Conservation (phyloP, 2,113 vertebrate species). For the Oceanites oceanicus region DNA sequence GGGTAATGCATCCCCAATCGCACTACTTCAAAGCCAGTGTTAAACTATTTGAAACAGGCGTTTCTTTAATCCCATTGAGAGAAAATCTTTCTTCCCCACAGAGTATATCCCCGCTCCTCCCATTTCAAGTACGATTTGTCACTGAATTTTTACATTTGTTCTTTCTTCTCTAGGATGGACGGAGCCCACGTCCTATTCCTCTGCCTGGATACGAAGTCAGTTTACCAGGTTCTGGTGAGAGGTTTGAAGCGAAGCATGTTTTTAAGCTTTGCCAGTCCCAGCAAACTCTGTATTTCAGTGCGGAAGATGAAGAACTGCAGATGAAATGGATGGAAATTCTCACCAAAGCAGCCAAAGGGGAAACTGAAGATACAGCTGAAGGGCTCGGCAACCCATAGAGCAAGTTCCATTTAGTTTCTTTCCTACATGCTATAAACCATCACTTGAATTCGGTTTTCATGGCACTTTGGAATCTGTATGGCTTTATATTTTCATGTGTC, state of each 20-base stretch:
- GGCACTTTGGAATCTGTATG: constrained; percentile 82
- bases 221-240: constrained; percentile 66
- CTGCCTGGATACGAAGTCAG: constrained; percentile 82
- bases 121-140: fast-evolving
- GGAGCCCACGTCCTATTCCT: constrained; percentile 69
- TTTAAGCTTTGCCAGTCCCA: constrained; percentile 83
- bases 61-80: background rate
- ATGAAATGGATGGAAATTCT: constrained; percentile 84
- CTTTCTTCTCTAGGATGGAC: constrained; percentile 74
- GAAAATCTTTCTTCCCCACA: background rate
- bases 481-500: constrained; percentile 70
- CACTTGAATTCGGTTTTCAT: constrained; percentile 85
- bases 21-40: background rate
- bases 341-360: constrained; percentile 73
- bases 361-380: constrained; percentile 59
- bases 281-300: constrained; percentile 81
- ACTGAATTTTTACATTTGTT: background rate
- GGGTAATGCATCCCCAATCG: background rate
- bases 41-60: background rate
- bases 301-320: constrained; percentile 80
- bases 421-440: constrained; percentile 74
- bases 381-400: constrained; percentile 66
- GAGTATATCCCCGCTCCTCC: fast-evolving
- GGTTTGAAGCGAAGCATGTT: constrained; percentile 72
- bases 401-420: constrained; percentile 16